Evolutionary conservation across 2,888 invertebrate genomes (phyloP).

Genomic region (Macrophya annulata): DNA sequence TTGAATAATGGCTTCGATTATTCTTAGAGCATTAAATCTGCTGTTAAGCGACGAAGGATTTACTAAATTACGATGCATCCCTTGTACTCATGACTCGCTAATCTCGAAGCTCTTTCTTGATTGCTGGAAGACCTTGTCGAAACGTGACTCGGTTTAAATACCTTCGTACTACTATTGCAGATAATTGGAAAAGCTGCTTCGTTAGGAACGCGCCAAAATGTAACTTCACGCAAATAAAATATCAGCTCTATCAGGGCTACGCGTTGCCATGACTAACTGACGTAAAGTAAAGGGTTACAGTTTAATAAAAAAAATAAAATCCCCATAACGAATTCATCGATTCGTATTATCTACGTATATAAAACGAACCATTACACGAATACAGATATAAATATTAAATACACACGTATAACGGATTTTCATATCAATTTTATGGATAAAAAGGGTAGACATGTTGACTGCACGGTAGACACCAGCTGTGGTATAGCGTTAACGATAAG

Average conservation of each 20-base stretch:
- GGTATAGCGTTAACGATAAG: constrained; percentile 27
- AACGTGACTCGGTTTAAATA: constrained; percentile 21
- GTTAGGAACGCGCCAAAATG: constrained; percentile 38
- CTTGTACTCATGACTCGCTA: constrained; percentile 15
- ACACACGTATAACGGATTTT: constrained; percentile 9
- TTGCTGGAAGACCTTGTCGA: constrained; percentile 13
- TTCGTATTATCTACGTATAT: not conserved
- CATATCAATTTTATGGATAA: constrained; percentile 8
- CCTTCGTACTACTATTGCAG: not conserved
- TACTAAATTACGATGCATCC: constrained; percentile 24
- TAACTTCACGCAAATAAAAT: constrained; percentile 14
- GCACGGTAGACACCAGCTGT: constrained; percentile 8
- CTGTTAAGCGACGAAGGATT: not conserved
- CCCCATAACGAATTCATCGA: not conserved
- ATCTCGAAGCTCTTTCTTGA: constrained; percentile 29
- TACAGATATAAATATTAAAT: not conserved
- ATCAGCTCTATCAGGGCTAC: not conserved
- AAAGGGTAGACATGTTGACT: not conserved
- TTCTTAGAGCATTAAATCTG: constrained; percentile 12
- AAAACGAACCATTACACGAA: not conserved
- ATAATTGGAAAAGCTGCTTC: constrained; percentile 35
- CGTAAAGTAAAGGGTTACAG: not conserved
- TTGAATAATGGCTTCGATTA: constrained; percentile 14
- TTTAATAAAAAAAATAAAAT: not conserved
- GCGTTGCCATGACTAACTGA: not conserved